phyloP scores from a whole-genome alignment of 2,888 invertebrate genomes.

The Imbricaverruca yamaguchii region DNA sequence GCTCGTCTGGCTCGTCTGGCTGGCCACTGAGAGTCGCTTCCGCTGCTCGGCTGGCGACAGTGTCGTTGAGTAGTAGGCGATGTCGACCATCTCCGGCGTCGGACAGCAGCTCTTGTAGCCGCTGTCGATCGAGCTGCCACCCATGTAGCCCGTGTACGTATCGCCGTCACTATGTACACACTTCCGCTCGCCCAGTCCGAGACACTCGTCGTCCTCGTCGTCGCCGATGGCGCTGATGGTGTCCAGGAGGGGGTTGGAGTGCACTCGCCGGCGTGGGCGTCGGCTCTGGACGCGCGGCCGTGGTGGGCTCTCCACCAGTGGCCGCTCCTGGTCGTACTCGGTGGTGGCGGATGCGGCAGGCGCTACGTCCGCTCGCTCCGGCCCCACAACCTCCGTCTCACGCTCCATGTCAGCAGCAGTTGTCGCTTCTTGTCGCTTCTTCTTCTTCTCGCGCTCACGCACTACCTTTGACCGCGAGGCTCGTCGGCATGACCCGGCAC shows the following conservation, averaged over 20 bases:
- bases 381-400: not conserved
- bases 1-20: constrained; percentile 33
- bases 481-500: too few species aligned
- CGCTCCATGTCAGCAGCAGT: not conserved
- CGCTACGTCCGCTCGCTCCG: not conserved
- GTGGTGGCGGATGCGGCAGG: not conserved
- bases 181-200: constrained; percentile 24
- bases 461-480: too few species aligned
- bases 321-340: not conserved
- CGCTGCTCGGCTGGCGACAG: constrained; percentile 30
- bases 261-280: constrained; percentile 30
- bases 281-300: constrained; percentile 28
- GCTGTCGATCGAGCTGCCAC: constrained; percentile 40
- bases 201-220: constrained; percentile 37
- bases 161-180: constrained; percentile 34
- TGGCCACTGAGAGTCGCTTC: constrained; percentile 34
- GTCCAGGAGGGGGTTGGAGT: constrained; percentile 39
- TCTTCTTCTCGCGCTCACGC: not conserved
- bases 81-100: constrained; percentile 39
- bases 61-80: constrained; percentile 36
- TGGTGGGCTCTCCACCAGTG: constrained; percentile 22
- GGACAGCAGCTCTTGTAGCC: constrained; percentile 41
- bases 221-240: constrained; percentile 40
- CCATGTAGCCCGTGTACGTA: constrained; percentile 39
- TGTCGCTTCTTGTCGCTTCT: too few species aligned